Evolutionary conservation across 1,140 invertebrate genomes (phyloP).

Genomic region (Pissodes strobi): DNA sequence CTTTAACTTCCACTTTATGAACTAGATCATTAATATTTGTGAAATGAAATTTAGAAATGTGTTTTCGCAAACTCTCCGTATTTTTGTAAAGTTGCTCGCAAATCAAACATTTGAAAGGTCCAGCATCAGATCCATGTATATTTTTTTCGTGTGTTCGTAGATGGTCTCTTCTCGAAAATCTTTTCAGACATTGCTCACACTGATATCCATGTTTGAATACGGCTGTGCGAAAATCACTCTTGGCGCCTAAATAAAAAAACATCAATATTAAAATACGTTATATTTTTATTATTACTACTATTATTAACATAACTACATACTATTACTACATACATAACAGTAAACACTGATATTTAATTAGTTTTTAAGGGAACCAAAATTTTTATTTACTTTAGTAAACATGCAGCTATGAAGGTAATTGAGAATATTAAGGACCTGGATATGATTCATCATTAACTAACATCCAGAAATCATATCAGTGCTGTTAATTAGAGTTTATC

Average conservation of each 20-base stretch:
- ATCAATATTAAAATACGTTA: too few species aligned
- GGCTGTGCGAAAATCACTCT: conserved; percentile 5
- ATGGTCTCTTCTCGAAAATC: conserved; percentile 54
- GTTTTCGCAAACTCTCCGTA: conserved; percentile 55
- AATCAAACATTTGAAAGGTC: conserved; percentile 54
- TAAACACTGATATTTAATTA: too few species aligned
- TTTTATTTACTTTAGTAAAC: too few species aligned
- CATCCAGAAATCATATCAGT: too few species aligned
- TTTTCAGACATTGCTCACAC: conserved; percentile 53
- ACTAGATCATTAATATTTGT: conserved; percentile 34
- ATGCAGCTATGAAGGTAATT: too few species aligned
- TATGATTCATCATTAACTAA: too few species aligned
- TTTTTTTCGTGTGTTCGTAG: conserved; percentile 56
- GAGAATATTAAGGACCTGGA: too few species aligned
- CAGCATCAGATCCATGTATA: conserved; percentile 56
- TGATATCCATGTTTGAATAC: conserved; percentile 44
- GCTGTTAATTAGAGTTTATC: too few species aligned
- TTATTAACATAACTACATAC: too few species aligned
- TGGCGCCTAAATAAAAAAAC: conserved; percentile 14
- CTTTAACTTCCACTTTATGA: conserved; percentile 35
- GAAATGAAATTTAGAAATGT: conserved; percentile 56
- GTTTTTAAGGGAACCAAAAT: too few species aligned
- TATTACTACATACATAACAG: too few species aligned
- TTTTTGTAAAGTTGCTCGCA: conserved; percentile 56
- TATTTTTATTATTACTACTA: too few species aligned